phyloP scores from a whole-genome alignment of 2,888 invertebrate genomes.

The Acrocera orbiculus region DNA sequence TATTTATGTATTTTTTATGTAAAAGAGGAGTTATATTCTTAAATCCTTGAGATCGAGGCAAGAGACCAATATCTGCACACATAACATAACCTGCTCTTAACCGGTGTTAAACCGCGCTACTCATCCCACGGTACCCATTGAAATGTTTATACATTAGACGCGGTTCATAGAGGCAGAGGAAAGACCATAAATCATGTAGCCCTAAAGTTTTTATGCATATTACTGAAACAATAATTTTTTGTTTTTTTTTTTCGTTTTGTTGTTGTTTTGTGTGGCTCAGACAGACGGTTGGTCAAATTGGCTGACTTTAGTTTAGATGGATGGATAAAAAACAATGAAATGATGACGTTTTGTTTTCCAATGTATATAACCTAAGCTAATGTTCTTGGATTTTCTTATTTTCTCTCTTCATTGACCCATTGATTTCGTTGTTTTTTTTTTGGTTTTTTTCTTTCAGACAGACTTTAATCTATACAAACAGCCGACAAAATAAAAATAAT shows the following conservation, averaged over 20 bases:
- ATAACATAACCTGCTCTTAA: too few species aligned
- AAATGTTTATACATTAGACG: too few species aligned
- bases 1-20: too few species aligned
- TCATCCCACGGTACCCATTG: too few species aligned
- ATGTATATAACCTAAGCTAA: conserved; percentile 7
- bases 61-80: too few species aligned
- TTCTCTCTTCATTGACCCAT: too few species aligned
- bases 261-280: too few species aligned
- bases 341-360: conserved; percentile 10
- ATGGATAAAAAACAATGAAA: conserved; percentile 4
- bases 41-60: too few species aligned
- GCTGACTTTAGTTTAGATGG: conserved; percentile 6
- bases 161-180: conserved; percentile 9
- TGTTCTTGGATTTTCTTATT: too few species aligned
- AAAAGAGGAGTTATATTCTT: too few species aligned
- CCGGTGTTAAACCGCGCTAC: too few species aligned
- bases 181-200: conserved; percentile 11
- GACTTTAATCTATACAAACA: not conserved
- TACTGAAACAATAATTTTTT: conserved; percentile 6
- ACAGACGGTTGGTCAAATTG: conserved; percentile 8
- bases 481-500: conserved; percentile 3
- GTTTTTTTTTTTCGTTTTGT: not conserved
- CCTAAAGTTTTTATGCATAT: conserved; percentile 12
- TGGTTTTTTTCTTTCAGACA: not conserved
- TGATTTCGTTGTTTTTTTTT: conserved; percentile 2